Evolutionary conservation across 1,140 invertebrate species (phyloP).

Genomic region (Orussus abietinus): DNA sequence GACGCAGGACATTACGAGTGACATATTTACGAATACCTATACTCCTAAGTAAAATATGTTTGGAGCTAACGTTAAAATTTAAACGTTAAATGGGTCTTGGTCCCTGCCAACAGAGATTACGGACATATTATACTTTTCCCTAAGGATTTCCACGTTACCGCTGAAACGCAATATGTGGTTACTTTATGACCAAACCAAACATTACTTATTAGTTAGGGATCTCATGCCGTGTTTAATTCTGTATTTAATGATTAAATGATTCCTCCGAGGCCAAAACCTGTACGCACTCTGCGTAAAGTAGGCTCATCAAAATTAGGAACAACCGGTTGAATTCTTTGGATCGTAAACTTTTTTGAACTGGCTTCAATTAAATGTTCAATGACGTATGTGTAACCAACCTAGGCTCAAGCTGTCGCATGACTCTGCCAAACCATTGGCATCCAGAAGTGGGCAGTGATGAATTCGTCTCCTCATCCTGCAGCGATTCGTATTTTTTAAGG

Average conservation of each 20-base stretch:
- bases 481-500: slow-evolving; percentile 72
- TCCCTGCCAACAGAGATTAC: no score
- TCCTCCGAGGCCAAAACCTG: no score
- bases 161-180: slow-evolving; percentile 27
- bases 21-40: slow-evolving; percentile 12
- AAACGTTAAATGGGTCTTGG: slow-evolving; percentile 2
- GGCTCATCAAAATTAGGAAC: no score
- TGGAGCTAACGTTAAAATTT: slow-evolving; percentile 23
- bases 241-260: no score
- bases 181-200: slow-evolving; percentile 46
- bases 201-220: slow-evolving; percentile 50
- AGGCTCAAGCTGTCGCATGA: slow-evolving; percentile 47
- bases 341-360: no score
- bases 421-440: slow-evolving; percentile 46
- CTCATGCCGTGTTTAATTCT: slow-evolving; percentile 46
- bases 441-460: slow-evolving; percentile 34
- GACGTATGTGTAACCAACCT: slow-evolving; percentile 42
- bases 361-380: no score
- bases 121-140: no score
- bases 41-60: slow-evolving; percentile 15
- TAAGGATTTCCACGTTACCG: not conserved
- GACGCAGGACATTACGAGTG: no score
- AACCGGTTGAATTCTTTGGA: no score
- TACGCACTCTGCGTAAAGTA: no score
- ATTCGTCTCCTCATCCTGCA: slow-evolving; percentile 29